phyloP scores from a whole-genome alignment of 2,888 invertebrate species.

The Pteria penguin region DNA sequence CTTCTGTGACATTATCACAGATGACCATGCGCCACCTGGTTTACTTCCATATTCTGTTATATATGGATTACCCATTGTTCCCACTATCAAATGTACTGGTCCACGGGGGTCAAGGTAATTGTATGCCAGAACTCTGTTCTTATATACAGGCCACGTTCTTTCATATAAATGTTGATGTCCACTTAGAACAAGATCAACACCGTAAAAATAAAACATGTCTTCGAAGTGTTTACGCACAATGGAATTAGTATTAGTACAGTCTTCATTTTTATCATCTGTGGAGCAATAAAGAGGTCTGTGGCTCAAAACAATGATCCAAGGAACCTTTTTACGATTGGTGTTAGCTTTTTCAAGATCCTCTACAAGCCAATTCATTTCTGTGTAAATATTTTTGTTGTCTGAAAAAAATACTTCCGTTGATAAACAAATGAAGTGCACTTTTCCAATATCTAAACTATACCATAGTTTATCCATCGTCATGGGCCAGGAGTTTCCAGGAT shows the following conservation, averaged over 20 bases:
- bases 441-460: constrained; percentile 77
- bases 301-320: constrained; percentile 79
- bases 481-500: constrained; percentile 72
- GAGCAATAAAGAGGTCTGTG: constrained; percentile 80
- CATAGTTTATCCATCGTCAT: constrained; percentile 74
- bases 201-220: constrained; percentile 69
- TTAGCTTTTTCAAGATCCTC: constrained; percentile 69
- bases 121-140: constrained; percentile 60
- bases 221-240: constrained; percentile 63
- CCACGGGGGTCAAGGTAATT: constrained; percentile 69
- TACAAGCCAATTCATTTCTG: constrained; percentile 68
- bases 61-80: constrained; percentile 66
- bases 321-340: constrained; percentile 55
- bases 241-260: constrained; percentile 60
- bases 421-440: constrained; percentile 72
- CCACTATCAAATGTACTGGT: constrained; percentile 70
- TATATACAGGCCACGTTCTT: constrained; percentile 73
- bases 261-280: constrained; percentile 68
- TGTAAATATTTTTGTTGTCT: constrained; percentile 84
- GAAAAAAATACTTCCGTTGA: constrained; percentile 68
- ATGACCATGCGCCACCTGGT: constrained; percentile 64
- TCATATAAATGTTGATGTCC: constrained; percentile 75
- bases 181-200: constrained; percentile 72
- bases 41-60: constrained; percentile 54
- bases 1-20: constrained; percentile 57